Base-by-base conservation (phyloP, 2,888 invertebrate genomes). In the Congeria kusceri region DNA sequence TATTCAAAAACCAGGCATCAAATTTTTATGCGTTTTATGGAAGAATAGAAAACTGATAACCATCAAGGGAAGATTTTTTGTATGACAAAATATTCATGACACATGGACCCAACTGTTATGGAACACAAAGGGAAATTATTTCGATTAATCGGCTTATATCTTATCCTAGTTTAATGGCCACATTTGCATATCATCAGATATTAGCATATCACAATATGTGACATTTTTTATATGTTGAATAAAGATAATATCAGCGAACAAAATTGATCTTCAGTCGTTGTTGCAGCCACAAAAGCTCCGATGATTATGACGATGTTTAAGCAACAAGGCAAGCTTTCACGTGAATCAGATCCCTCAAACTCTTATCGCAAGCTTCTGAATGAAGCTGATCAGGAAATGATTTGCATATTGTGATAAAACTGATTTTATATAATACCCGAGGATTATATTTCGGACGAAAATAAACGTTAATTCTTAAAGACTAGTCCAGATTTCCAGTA, bases 121-220 rank as follows among this genome's bases (percentile, higher is more conserved):
- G 39, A 39, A 39, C 39, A 39, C 39, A 86, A 86, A 84, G 83
- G 82, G 82, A 80, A 76, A 71, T 77, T 39, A 39, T 39, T 73
- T 77, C 68, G 57, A 61, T 57, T 84, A 84, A 86, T 86, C 83
- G 74, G 80, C 73, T 75, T 77, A 77, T 78, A 83, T 83, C 80
- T 75, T 64, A 74, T 77, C 75, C 77, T 44, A 72, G 72, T 72
- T 63, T 73, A 57, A 23, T 77, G 70, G 57, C 32, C 74, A 58
- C 70, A 83, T 83, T 83, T 77, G 76, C 80, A 83, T 83, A 83
- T 80, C 78, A 78, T 58, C 11, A 56, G 57, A 78, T 80, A 83
- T 80, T 83, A 77, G 83, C 83, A 83, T 83, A 83, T 83, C 83
- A 66, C 76, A 80, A 83, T 78, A 83, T 75, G 80, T 78, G 80